A percentile compares a stretch with the other conserved stretches of the same genome.
Evolutionary conservation across 2,797 vertebrate species (phyloP).

Genomic region (Coccyzus lansbergi): DNA sequence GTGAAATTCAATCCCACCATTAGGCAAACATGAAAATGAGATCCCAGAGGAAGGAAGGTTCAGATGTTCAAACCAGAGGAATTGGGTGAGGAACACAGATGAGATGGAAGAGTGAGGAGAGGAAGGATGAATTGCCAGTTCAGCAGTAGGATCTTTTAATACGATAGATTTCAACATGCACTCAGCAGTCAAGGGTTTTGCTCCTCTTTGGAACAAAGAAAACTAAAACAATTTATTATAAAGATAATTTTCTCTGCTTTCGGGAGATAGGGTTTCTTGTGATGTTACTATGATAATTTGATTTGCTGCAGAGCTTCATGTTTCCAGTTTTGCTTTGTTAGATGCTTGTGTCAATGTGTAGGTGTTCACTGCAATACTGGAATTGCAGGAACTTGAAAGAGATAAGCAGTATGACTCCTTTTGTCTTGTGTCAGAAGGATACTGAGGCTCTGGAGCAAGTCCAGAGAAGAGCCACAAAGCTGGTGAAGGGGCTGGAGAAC

Average conservation of each 20-base stretch:
- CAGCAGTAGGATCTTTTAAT: not conserved
- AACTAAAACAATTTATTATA: not conserved
- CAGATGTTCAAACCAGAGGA: constrained; percentile 42
- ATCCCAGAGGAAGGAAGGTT: constrained; percentile 66
- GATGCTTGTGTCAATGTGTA: not conserved
- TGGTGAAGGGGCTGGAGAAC: too few relatives aligned
- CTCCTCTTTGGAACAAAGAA: not conserved
- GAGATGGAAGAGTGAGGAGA: not conserved
- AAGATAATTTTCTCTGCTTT: not conserved
- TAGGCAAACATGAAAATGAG: constrained; percentile 75
- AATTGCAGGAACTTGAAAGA: not conserved
- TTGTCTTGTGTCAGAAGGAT: not conserved
- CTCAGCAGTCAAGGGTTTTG: not conserved
- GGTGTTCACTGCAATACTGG: not conserved
- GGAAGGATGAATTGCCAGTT: not conserved
- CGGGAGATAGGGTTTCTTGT: not conserved
- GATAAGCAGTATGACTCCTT: not conserved
- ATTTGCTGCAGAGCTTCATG: not conserved
- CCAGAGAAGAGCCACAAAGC: too few relatives aligned
- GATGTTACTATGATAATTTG: not conserved
- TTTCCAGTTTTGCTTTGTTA: not conserved
- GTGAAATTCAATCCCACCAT: constrained; percentile 76
- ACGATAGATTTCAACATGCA: not conserved
- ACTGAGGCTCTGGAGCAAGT: too few relatives aligned
- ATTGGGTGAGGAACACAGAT: not conserved